A percentile compares a stretch with the other conserved stretches of the same genome.
phyloP scores from a whole-genome alignment of 1,140 invertebrate genomes.

The Cyphomyrmex costatus region DNA sequence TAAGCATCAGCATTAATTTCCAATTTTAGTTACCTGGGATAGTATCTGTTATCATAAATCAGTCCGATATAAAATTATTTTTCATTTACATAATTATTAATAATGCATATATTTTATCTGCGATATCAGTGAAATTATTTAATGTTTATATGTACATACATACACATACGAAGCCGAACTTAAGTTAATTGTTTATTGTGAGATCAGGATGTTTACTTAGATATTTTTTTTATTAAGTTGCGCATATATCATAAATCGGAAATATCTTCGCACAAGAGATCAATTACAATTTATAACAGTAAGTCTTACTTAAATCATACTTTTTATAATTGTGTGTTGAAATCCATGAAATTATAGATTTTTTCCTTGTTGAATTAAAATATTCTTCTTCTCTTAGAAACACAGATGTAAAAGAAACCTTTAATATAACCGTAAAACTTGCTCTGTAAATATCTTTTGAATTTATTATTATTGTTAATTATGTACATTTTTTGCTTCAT shows the following conservation, averaged over 20 bases:
- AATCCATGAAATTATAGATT: neutral
- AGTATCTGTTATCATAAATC: neutral
- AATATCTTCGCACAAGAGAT: neutral
- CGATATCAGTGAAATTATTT: neutral
- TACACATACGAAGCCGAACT: neutral
- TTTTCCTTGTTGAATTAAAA: neutral
- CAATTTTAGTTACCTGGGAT: too few species aligned
- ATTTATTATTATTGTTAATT: neutral
- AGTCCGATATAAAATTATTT: conserved; percentile 13
- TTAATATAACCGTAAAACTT: neutral
- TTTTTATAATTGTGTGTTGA: neutral
- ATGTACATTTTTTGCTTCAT: neutral
- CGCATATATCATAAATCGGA: too few species aligned
- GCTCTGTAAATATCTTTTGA: neutral
- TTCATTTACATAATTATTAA: neutral
- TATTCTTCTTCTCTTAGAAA: neutral
- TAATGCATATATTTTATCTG: neutral
- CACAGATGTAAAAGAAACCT: neutral
- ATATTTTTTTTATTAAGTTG: conserved; percentile 1
- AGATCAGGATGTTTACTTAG: neutral
- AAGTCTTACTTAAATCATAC: neutral
- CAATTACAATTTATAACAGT: conserved; percentile 16
- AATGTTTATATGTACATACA: neutral
- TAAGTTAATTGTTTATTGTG: conserved; percentile 23
- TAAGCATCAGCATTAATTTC: conserved; percentile 20